phyloP scores from a whole-genome alignment of 2,113 vertebrate species.

The Syrmaticus mikado region DNA sequence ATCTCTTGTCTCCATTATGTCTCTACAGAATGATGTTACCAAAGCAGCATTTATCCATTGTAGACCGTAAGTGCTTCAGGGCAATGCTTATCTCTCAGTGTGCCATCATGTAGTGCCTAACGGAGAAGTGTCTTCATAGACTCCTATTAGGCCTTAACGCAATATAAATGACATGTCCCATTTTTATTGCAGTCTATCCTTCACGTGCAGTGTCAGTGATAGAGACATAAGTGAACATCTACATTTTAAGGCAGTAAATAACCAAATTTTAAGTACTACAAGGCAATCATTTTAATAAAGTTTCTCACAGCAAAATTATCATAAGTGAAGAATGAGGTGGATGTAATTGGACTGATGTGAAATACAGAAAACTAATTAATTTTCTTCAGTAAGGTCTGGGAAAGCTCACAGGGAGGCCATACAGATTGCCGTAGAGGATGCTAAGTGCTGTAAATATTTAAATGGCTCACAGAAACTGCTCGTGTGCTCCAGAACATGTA shows the following conservation, averaged over 20 bases:
- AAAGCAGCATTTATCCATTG: neutral
- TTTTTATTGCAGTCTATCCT: neutral
- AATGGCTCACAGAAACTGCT: neutral
- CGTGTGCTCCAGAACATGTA: neutral
- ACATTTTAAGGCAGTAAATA: neutral
- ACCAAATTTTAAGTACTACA: fast-evolving
- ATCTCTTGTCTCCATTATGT: constrained; percentile 5
- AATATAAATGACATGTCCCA: neutral
- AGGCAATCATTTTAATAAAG: neutral
- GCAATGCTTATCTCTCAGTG: neutral
- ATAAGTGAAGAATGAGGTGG: neutral
- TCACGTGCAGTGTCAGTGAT: neutral
- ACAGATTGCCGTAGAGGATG: neutral
- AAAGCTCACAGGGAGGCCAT: neutral
- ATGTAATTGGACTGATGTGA: neutral
- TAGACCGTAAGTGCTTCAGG: neutral
- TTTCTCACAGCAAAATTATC: constrained; percentile 25
- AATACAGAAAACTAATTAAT: constrained; percentile 15
- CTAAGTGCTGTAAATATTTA: constrained; percentile 5
- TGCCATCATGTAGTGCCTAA: neutral
- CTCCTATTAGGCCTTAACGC: neutral
- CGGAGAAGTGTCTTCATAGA: neutral
- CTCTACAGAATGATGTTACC: neutral
- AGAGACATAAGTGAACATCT: neutral
- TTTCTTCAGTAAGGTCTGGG: neutral